Conservation (phyloP, 2,797 vertebrate species). For the Bovichtus variegatus region DNA sequence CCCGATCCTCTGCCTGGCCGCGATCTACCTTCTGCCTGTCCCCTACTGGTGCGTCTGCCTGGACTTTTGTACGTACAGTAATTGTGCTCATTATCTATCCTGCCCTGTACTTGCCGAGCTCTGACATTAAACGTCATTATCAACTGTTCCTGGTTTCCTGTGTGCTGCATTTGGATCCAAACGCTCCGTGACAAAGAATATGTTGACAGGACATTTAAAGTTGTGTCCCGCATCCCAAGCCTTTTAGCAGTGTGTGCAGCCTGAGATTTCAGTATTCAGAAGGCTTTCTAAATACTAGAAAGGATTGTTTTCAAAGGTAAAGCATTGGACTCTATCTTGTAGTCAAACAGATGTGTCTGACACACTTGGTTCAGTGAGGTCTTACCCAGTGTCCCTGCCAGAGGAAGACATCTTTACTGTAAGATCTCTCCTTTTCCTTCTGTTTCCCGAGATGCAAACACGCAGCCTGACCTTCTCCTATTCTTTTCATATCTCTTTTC, state of each 20-base stretch:
- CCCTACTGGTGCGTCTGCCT: no score
- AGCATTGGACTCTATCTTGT: conserved; percentile 60
- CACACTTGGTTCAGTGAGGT: conserved; percentile 64
- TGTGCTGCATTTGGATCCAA: no score
- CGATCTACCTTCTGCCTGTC: no score
- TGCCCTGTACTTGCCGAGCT: no score
- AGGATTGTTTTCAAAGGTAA: conserved; percentile 57
- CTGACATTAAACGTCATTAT: no score
- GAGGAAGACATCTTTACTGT: conserved; percentile 64
- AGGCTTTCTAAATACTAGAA: conserved; percentile 49
- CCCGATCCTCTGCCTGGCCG: no score
- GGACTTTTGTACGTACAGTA: no score
- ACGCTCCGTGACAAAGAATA: no score
- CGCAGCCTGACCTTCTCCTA: conserved; percentile 59
- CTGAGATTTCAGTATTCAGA: conserved; percentile 54
- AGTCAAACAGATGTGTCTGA: conserved; percentile 67
- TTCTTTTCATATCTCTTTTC: conserved; percentile 46
- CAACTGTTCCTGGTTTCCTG: no score
- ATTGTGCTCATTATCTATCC: no score
- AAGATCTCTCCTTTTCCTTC: conserved; percentile 49
- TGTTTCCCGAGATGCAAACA: conserved; percentile 56
- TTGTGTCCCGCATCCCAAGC: conserved; percentile 31
- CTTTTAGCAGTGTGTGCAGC: conserved; percentile 16
- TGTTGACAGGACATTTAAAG: conserved; percentile 42
- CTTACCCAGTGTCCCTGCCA: conserved; percentile 63